Base-by-base conservation (phyloP, 2,113 vertebrate species). In the Rhinolophus ferrumequinum region DNA sequence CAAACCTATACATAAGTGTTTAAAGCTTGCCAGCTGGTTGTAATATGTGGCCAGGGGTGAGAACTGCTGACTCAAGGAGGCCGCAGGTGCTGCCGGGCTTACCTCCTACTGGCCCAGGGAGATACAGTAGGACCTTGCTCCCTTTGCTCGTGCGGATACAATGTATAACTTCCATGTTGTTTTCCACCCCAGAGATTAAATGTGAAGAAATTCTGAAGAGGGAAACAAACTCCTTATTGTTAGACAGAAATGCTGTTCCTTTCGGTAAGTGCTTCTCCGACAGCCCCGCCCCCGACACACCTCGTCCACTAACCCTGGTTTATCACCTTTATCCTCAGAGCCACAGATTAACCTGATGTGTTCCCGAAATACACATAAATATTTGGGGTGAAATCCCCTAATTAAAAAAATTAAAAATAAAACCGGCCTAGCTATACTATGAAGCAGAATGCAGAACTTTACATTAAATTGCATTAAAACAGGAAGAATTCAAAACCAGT, bases 201-300 rank as follows among this genome's bases (percentile, higher is more conserved):
- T 72, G 4, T 83, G 67, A 93, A 62, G 88, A 67, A 58, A 83
- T 66, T 92, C 90, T 4, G 0, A 83, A 58, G 60, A 77, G 33
- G 8, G 58, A 93, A 94, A 97, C 88, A 93, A 52, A 72, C 41
- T 69, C 62, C 26, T 60, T 52, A 88, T 82, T 96, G 79, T 97
- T 89, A 30, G 15, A 52, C 10, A 89, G 64, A 64, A 90, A 94
- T 41, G 72, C 62, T 28, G 41, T 44, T 62, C 56, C 93, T 76
- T 93, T 95, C 95, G 30, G 7, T 1, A 52, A 66, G 28, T 1
- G 6, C 30, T 35, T 60, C 38, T 14, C 16, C 11, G 1, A 0
- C 0, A 5, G 66, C 14, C 52, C 91, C 75, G 35, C n/a, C 52
- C 81, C 70, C 0, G 5, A 14, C 22, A 50, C n/a, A 16, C 75